Conservation (phyloP, 2,888 invertebrate genomes). For the Eupithecia insigniata region DNA sequence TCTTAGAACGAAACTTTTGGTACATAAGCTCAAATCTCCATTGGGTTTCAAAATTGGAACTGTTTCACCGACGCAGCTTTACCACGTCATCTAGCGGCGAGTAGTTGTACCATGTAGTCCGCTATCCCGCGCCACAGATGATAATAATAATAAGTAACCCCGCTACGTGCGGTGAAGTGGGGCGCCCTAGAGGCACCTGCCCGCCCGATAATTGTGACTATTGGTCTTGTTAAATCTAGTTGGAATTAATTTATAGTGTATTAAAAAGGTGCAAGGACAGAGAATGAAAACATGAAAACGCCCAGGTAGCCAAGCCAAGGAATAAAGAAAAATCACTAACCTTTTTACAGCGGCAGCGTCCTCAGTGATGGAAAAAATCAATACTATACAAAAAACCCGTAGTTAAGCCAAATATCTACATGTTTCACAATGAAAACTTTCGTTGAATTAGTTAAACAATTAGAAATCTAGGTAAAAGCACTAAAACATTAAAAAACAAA, state of each 20-base stretch:
- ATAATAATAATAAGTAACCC: not conserved
- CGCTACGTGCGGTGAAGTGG: constrained; percentile 18
- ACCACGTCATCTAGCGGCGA: constrained; percentile 63
- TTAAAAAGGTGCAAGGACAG: not conserved
- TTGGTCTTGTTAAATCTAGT: not conserved
- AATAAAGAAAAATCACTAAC: constrained; percentile 24
- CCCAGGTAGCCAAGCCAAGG: not conserved
- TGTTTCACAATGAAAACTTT: constrained; percentile 16
- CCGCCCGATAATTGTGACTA: constrained; percentile 28
- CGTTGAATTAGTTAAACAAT: not conserved
- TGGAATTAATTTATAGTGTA: not conserved
- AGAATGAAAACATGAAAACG: not conserved
- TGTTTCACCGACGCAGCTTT: constrained; percentile 39
- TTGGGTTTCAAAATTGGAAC: not conserved
- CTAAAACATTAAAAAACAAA: constrained; percentile 16
- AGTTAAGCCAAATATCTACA: constrained; percentile 5
- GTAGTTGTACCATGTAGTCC: constrained; percentile 51
- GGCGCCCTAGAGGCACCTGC: constrained; percentile 30
- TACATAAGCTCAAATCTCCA: constrained; percentile 19
- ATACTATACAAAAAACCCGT: constrained; percentile 27
- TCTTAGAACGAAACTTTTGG: constrained; percentile 27
- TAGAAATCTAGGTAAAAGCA: constrained; percentile 8
- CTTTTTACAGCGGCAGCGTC: constrained; percentile 16
- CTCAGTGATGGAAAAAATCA: constrained; percentile 32
- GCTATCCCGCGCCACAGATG: constrained; percentile 7